A percentile compares a stretch with the other conserved stretches of the same genome.
These are phyloP conservation scores for Girardinichthys multiradiatus DNA, from an alignment of 2,113 vertebrate species.

Conservation along the genomic window DNA sequence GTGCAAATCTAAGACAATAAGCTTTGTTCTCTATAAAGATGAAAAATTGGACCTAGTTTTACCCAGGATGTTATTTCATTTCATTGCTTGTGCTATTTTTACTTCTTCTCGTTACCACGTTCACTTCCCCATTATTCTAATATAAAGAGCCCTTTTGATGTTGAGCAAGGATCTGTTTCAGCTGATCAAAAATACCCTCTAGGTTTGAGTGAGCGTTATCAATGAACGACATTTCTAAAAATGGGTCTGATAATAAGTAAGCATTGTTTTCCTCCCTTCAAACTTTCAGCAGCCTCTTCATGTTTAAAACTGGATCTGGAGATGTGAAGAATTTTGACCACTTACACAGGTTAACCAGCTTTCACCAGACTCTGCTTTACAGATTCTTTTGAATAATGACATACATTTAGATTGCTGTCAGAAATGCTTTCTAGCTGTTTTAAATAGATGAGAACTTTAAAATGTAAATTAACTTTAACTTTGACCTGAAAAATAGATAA, in stretches of 20 bases:
- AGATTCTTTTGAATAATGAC: not conserved
- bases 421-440: not conserved
- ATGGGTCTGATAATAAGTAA: constrained; percentile 6
- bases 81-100: not conserved
- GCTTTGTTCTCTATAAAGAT: not conserved
- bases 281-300: not conserved
- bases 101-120: not conserved
- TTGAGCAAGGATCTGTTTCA: not conserved
- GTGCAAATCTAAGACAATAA: not conserved
- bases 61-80: not conserved
- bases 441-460: too few species aligned
- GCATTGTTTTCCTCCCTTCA: not conserved
- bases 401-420: too few species aligned
- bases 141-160: not conserved
- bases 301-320: not conserved
- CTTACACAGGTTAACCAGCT: not conserved
- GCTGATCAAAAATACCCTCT: not conserved
- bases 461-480: too few species aligned
- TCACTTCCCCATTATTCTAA: not conserved
- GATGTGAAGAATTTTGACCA: too few species aligned
- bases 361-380: not conserved
- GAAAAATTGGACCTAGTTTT: not conserved
- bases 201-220: not conserved
- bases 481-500: too few species aligned
- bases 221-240: constrained; percentile 29